Conservation (phyloP, 2,888 invertebrate species). For the Rhamphomyia laevipes region DNA sequence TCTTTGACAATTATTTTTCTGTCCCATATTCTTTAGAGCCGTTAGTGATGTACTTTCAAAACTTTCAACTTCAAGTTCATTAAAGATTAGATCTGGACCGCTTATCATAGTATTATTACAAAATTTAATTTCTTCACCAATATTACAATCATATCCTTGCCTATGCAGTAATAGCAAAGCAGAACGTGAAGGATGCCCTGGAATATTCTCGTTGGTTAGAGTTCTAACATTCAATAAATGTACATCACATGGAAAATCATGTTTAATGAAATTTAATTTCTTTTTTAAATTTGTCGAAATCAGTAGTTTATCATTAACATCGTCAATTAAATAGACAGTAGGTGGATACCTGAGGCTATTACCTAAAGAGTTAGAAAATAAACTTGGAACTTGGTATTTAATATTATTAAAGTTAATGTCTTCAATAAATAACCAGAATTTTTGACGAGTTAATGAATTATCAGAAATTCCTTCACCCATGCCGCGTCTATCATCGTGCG, state of each 20-base stretch:
- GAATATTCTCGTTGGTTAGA: constrained; percentile 61
- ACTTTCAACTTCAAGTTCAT: constrained; percentile 28
- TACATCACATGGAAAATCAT: constrained; percentile 60
- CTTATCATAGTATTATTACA: constrained; percentile 25
- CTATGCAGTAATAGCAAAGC: constrained; percentile 68
- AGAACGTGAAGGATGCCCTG: constrained; percentile 64
- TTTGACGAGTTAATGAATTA: constrained; percentile 67
- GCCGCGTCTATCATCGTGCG: constrained; percentile 91
- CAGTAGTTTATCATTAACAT: constrained; percentile 44
- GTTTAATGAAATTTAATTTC: constrained; percentile 40
- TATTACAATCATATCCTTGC: constrained; percentile 61
- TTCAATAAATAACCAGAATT: constrained; percentile 80
- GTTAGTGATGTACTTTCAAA: constrained; percentile 42
- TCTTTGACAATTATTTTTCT: constrained; percentile 39
- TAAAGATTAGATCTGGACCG: constrained; percentile 24
- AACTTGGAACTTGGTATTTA: constrained; percentile 47
- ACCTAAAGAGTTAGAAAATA: constrained; percentile 61
- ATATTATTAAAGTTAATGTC: constrained; percentile 22
- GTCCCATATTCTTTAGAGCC: constrained; percentile 35
- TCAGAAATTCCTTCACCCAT: constrained; percentile 93
- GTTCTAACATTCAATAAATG: constrained; percentile 72
- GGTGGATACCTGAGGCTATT: constrained; percentile 70
- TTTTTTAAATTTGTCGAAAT: constrained; percentile 41
- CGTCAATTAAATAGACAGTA: constrained; percentile 63
- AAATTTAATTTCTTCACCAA: constrained; percentile 26